Evolutionary conservation across 1,140 invertebrate genomes (phyloP).

Genomic region (Cecropterus lyciades): DNA sequence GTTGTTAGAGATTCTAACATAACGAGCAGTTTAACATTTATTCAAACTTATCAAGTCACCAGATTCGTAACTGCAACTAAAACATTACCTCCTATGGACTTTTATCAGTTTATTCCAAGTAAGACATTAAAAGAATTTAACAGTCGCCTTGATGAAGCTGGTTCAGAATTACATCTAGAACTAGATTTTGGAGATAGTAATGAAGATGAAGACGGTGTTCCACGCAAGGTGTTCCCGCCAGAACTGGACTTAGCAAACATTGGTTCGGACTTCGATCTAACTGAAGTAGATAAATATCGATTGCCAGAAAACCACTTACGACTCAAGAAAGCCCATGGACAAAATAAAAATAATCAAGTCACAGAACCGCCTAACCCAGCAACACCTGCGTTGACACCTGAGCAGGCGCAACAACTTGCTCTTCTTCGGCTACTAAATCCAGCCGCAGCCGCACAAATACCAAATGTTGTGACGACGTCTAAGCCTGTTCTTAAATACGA

Average conservation of each 20-base stretch:
- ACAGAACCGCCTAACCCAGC: constrained; percentile 73
- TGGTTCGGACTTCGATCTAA: constrained; percentile 88
- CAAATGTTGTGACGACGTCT: constrained; percentile 90
- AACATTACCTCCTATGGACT: constrained; percentile 93
- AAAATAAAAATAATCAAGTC: constrained; percentile 78
- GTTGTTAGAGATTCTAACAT: constrained; percentile 89
- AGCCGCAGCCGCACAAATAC: constrained; percentile 85
- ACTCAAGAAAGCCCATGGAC: constrained; percentile 86
- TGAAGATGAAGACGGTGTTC: constrained; percentile 88
- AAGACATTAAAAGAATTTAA: constrained; percentile 96
- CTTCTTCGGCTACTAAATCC: constrained; percentile 89
- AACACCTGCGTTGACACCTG: constrained; percentile 86
- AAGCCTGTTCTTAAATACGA: constrained; percentile 90
- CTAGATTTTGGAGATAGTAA: constrained; percentile 93
- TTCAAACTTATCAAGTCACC: constrained; percentile 95
- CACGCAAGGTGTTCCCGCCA: constrained; percentile 86
- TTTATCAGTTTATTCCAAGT: constrained; percentile 93
- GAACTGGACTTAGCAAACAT: constrained; percentile 88
- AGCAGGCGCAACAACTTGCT: constrained; percentile 91
- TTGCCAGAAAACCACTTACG: constrained; percentile 84
- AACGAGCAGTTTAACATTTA: constrained; percentile 90
- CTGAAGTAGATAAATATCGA: constrained; percentile 88
- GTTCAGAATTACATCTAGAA: constrained; percentile 93
- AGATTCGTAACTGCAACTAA: constrained; percentile 94
- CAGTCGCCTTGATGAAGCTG: constrained; percentile 93